A percentile compares a stretch with the other conserved stretches of the same genome.
Evolutionary conservation across 1,140 invertebrate species (phyloP).

Genomic region (Drosophila busckii): DNA sequence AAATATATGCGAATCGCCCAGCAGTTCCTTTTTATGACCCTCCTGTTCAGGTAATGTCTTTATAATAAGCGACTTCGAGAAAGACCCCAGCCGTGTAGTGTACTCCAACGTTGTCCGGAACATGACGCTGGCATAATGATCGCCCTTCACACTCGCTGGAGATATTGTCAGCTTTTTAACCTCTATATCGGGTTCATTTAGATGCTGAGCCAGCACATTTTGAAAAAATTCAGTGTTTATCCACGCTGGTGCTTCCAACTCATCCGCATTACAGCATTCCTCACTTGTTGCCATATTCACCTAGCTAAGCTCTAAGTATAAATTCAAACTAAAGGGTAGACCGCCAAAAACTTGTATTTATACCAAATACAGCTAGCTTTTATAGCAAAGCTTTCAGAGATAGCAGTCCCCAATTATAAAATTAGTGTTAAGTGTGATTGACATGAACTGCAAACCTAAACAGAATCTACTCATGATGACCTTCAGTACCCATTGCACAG

Average conservation of each 20-base stretch:
- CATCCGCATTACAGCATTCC: conserved; percentile 29
- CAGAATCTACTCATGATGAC: too few relatives aligned
- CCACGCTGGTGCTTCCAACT: conserved; percentile 30
- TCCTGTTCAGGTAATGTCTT: conserved; percentile 24
- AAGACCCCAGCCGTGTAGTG: not conserved
- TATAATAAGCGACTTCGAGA: conserved; percentile 7
- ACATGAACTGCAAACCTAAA: too few relatives aligned
- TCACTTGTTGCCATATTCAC: too few relatives aligned
- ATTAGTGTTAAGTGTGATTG: too few relatives aligned
- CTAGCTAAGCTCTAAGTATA: too few relatives aligned
- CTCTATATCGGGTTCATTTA: conserved; percentile 5
- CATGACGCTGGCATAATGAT: conserved; percentile 56
- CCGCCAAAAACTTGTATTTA: too few relatives aligned
- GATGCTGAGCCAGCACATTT: conserved; percentile 10
- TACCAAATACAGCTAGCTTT: too few relatives aligned
- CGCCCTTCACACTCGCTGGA: conserved; percentile 38
- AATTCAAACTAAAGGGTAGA: too few relatives aligned
- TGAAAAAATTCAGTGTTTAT: conserved; percentile 17
- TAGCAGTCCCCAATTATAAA: too few relatives aligned
- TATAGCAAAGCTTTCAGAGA: too few relatives aligned
- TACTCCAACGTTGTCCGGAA: conserved; percentile 30
- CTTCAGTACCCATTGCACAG: too few relatives aligned
- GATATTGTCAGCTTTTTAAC: conserved; percentile 12
- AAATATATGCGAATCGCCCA: conserved; percentile 22
- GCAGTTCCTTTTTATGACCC: conserved; percentile 14